Percentiles rank a stretch among this genome's conserved stretches.
Conservation (phyloP, 2,113 vertebrate genomes). For the Cryptomyrus ogoouensis region DNA sequence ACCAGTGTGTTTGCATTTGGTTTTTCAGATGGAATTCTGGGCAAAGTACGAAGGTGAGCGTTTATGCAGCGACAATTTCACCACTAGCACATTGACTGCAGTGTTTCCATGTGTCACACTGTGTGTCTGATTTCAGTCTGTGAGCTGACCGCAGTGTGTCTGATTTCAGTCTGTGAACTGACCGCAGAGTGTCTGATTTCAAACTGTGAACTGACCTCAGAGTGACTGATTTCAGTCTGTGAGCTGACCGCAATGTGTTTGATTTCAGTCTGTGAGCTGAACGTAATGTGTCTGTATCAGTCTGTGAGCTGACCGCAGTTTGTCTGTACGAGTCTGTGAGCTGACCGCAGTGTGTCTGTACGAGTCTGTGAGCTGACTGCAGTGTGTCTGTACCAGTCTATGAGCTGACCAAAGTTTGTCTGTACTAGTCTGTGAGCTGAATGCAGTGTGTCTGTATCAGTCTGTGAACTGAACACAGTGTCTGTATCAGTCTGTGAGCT, state of each 20-base stretch:
- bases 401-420: background rate
- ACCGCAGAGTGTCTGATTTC: background rate
- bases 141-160: background rate
- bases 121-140: background rate
- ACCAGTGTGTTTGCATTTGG: slow-evolving; percentile 4
- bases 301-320: background rate
- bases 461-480: background rate
- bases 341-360: background rate
- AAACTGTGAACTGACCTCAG: background rate
- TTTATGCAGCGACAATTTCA: background rate
- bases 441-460: background rate
- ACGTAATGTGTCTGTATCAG: background rate
- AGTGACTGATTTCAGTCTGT: background rate
- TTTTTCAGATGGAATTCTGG: slow-evolving; percentile 62
- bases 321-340: background rate
- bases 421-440: background rate
- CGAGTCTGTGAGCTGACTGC: background rate
- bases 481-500: background rate
- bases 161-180: background rate
- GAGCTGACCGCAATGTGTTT: background rate
- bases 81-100: slow-evolving; percentile 10
- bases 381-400: background rate
- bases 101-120: background rate
- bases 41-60: slow-evolving; percentile 47
- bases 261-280: background rate